Base-by-base conservation (phyloP, 2,113 vertebrate genomes). In the Callithrix jacchus region DNA sequence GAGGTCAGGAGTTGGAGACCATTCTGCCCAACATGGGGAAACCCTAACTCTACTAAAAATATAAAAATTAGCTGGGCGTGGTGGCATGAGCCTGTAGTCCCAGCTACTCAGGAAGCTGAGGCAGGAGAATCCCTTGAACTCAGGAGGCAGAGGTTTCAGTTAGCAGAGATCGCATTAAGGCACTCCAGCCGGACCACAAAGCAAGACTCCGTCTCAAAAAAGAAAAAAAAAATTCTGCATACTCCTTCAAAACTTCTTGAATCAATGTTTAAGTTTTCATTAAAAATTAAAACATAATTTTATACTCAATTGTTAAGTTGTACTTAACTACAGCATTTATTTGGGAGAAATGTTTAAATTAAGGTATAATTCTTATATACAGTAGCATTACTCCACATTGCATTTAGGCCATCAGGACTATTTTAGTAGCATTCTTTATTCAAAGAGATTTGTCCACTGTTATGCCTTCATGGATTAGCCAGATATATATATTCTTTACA, bases 271-370 rank as follows among this genome's bases (percentile, higher is more conserved):
- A 83, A 54, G 49, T 94, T 93, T 91, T 86, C 25, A 54, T 73
- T 81, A 85, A 93, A 96, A 95, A 58, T 74, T 86, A 80, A 95
- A 95, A 61, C 84, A 87, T n/a, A 71, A 85, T 85, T 74, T 76
- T 91, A 27, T 35, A 32, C 79, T 32, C 54, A 97, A 73, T 93
- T 97, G 54, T 30, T 83, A 91, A 85, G 8, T 71, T 68, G 74
- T 92, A 70, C 16, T 88, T 91, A 32, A 66, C 61, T 90, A 16
- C 27, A 89, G 32, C 64, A 35, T 16, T 87, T 89, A 32, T 52
- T 37, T 77, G 17, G 70, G 68, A 93, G 56, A 87, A 42, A 74
- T 11, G 25, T 84, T 82, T 89, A 61, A 87, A 76, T 82, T 52
- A 91, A 90, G 40, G 3, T 94, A 58, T 0, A 94, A 23, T 81